Evolutionary conservation across 2,888 invertebrate genomes (phyloP).

Genomic region (Piscicola geometra): DNA sequence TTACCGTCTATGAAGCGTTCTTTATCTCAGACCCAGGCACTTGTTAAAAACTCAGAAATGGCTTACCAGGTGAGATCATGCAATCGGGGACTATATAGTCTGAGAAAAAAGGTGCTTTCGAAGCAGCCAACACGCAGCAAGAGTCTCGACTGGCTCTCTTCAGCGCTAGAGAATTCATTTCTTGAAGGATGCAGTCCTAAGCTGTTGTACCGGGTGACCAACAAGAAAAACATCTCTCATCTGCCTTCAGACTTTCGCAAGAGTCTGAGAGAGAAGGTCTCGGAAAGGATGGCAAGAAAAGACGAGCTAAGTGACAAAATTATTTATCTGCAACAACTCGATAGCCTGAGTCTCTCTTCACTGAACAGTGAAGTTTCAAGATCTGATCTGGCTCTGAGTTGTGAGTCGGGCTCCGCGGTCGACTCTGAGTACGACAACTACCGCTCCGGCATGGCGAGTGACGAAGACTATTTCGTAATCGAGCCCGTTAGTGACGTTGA

Average conservation of each 20-base stretch:
- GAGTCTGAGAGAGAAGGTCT: neutral
- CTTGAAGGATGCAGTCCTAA: slow-evolving; percentile 17
- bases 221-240: slow-evolving; percentile 17
- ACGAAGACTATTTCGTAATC: slow-evolving; percentile 55
- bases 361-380: slow-evolving; percentile 54
- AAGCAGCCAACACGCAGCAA: neutral
- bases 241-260: neutral
- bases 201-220: slow-evolving; percentile 19
- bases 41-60: too few relatives aligned
- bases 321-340: slow-evolving; percentile 38
- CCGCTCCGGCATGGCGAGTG: slow-evolving; percentile 58
- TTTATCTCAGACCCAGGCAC: too few relatives aligned
- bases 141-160: slow-evolving; percentile 20
- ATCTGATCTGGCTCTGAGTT: slow-evolving; percentile 52
- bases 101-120: neutral
- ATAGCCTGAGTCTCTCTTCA: slow-evolving; percentile 53
- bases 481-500: slow-evolving; percentile 55
- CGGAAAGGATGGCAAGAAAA: neutral
- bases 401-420: slow-evolving; percentile 58
- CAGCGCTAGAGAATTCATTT: neutral
- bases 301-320: neutral
- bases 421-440: slow-evolving; percentile 70
- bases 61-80: too few relatives aligned
- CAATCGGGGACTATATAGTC: too few relatives aligned
- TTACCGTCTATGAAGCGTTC: too few relatives aligned